phyloP scores from a whole-genome alignment of 2,888 invertebrate species.

The Drosophila falleni region DNA sequence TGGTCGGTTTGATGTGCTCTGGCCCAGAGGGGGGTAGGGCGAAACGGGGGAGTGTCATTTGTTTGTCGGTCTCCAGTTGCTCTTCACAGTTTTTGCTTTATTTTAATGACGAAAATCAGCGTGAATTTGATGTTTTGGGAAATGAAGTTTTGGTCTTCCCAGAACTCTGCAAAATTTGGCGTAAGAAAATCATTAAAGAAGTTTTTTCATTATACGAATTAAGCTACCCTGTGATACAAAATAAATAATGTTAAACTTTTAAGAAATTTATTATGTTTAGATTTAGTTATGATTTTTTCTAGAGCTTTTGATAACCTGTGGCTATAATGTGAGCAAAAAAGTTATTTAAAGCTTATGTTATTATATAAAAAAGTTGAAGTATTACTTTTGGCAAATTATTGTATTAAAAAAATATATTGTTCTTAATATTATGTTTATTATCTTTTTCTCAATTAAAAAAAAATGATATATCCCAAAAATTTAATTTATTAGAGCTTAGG shows the following conservation, averaged over 20 bases:
- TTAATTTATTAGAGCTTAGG: too few species aligned
- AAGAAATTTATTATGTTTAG: too few species aligned
- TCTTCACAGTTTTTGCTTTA: conserved; percentile 58
- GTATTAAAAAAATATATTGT: too few species aligned
- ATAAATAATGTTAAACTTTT: too few species aligned
- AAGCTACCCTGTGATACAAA: background rate
- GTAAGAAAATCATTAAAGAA: conserved; percentile 24
- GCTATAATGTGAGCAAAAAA: too few species aligned
- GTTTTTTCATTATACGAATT: conserved; percentile 26
- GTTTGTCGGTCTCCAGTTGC: conserved; percentile 57
- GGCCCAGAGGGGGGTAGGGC: background rate
- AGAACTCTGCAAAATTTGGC: conserved; percentile 24
- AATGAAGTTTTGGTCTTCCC: conserved; percentile 46
- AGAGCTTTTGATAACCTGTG: background rate
- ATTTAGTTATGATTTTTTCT: background rate
- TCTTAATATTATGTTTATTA: too few species aligned
- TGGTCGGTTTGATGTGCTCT: conserved; percentile 35
- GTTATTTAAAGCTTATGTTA: too few species aligned
- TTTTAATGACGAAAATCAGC: conserved; percentile 79
- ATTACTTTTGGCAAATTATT: too few species aligned
- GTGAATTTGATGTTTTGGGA: conserved; percentile 69
- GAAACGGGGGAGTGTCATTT: conserved; percentile 40
- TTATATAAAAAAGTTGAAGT: too few species aligned
- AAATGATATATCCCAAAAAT: too few species aligned
- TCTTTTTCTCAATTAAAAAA: too few species aligned